Percentiles rank a stretch among this genome's conserved stretches.
Conservation (phyloP, 2,797 vertebrate species). For the Harpagifer antarcticus region DNA sequence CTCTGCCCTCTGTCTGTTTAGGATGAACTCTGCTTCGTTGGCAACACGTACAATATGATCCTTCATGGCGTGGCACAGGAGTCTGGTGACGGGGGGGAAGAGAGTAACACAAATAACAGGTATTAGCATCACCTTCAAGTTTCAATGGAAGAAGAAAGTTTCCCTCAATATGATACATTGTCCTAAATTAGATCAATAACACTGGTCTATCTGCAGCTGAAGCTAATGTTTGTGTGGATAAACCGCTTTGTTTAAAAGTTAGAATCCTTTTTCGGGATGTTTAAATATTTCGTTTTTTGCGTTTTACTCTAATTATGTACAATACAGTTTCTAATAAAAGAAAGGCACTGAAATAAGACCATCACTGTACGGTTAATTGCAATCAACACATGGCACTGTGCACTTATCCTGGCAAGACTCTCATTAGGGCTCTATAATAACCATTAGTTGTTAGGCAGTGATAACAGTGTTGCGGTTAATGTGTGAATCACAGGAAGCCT, state of each 20-base stretch:
- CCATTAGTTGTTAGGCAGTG: slow-evolving; percentile 47
- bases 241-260: not conserved
- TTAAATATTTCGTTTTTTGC: not conserved
- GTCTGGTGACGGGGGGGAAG: slow-evolving; percentile 75
- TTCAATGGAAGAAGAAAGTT: not conserved
- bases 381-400: slow-evolving; percentile 45
- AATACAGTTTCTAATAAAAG: slow-evolving; percentile 3
- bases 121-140: not conserved
- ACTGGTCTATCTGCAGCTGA: not conserved
- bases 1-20: slow-evolving; percentile 97
- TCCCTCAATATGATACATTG: not conserved
- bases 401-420: slow-evolving; percentile 48
- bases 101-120: not conserved
- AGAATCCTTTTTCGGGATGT: not conserved
- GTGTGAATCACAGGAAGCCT: slow-evolving; percentile 30
- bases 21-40: slow-evolving; percentile 98
- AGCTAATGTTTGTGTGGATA: not conserved
- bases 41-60: slow-evolving; percentile 99
- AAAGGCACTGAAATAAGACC: slow-evolving; percentile 19
- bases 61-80: slow-evolving; percentile 99
- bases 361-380: slow-evolving; percentile 42
- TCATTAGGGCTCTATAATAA: slow-evolving; percentile 45
- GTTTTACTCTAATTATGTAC: slow-evolving; percentile 10
- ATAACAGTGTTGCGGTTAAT: slow-evolving; percentile 40
- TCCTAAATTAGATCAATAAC: not conserved